Conservation (phyloP, 2,113 vertebrate species). For the Lynx canadensis region DNA sequence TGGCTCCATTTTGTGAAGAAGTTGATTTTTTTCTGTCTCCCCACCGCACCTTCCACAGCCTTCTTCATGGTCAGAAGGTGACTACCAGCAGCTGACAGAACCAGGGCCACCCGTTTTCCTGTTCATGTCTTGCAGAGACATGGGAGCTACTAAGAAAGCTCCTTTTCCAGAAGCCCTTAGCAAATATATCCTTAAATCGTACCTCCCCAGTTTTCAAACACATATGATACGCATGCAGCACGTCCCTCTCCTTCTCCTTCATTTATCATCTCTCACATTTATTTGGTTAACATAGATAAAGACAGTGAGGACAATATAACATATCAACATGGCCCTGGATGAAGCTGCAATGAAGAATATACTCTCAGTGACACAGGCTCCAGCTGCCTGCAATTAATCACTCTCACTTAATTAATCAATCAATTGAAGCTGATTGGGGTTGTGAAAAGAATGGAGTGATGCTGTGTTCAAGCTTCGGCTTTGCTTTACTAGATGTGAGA, state of each 20-base stretch:
- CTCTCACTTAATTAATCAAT: conserved; percentile 67
- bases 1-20: not conserved
- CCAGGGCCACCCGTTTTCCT: not conserved
- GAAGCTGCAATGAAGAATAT: not conserved
- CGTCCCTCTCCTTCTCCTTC: not conserved
- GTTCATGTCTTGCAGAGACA: not conserved
- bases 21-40: not conserved
- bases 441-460: conserved; percentile 8
- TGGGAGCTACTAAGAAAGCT: not conserved
- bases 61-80: not conserved
- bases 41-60: not conserved
- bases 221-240: not conserved
- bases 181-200: not conserved
- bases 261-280: not conserved
- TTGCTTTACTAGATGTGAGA: not conserved
- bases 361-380: not conserved
- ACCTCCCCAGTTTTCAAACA: not conserved
- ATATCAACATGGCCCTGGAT: not conserved
- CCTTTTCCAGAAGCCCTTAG: not conserved
- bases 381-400: conserved; percentile 65
- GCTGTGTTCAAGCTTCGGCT: not conserved
- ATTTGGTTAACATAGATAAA: not conserved
- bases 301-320: not conserved
- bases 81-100: too few relatives aligned
- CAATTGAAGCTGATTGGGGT: conserved; percentile 27